Base-by-base conservation (phyloP, 2,888 invertebrate genomes). In the Ametastegia equiseti region DNA sequence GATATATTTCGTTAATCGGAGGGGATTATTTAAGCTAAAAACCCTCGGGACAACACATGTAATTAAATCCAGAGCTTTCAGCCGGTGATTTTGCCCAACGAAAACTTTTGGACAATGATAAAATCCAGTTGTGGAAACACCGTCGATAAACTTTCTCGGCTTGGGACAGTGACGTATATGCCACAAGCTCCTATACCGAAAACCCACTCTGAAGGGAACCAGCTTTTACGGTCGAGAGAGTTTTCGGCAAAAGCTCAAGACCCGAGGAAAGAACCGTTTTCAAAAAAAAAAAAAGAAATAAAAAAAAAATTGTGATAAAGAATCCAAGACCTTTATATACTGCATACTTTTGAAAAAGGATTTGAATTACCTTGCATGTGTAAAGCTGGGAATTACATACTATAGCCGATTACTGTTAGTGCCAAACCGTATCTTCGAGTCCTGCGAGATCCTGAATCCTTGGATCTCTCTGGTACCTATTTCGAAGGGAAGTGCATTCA, bases 91-190 rank as follows among this genome's bases (percentile, higher is more conserved):
- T 11, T 36, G n/a, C n/a, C 47, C 3, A 13, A 19, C 6, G 30
- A 15, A 75, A 75, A 75, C 54, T 75, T 75, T 75, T 75, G 15
- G 75, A 75, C 75, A 75, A 54, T 75, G 75, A 75, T 36, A 7
- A 54, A 75, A 75, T 75, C 75, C 54, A 75, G 75, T 75, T 75
- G 33, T 33, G 11, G 75, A 54, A 75, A 75, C 75, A 75, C 11
- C 36, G 15, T 19, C 75, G 54, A 54, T 75, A 54, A 75, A 75
- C 75, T n/a, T 36, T 3, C 75, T 36, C 75, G 54, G 13, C n/a
- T 9, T n/a, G 19, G 36, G 50, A 75, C 75, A 75, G 75, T 75
- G 75, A 75, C 54, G 54, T 50, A 75, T 75, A 75, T 30, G 75
- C 75, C 54, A 75, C 75, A 54, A 75, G 54, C 30, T 30, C 60